Percentiles rank a stretch among this genome's conserved stretches.
phyloP scores from a whole-genome alignment of 92 coral and sea anemone genomes.

The Epizoanthus rinbou region DNA sequence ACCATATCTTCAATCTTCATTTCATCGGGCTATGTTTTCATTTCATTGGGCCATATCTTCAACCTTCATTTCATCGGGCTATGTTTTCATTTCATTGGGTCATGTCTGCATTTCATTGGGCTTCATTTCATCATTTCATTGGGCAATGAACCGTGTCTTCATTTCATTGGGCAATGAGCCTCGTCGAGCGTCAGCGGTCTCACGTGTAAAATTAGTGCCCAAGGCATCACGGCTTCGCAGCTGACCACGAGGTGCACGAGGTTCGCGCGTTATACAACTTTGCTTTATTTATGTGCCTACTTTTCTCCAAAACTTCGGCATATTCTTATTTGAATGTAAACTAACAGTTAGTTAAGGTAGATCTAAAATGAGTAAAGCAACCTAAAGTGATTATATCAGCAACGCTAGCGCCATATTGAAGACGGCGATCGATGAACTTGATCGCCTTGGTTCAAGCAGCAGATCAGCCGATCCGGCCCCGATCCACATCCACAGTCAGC shows the following conservation, averaged over 20 bases:
- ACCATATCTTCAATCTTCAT: neutral
- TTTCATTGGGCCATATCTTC: neutral
- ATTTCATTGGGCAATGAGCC: conserved; percentile 1
- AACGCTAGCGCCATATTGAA: conserved; percentile 5
- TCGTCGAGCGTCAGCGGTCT: conserved; percentile 8
- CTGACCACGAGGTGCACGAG: conserved; percentile 3
- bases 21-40: neutral
- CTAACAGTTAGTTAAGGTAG: too few species aligned
- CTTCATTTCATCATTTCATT: neutral
- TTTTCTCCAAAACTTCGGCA: neutral
- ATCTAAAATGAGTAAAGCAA: neutral
- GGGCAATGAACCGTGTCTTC: neutral
- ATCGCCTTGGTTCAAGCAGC: conserved; percentile 19
- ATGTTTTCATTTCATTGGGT: neutral
- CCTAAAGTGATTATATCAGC: conserved; percentile 7
- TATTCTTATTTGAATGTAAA: neutral
- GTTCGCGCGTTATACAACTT: neutral
- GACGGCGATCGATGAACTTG: conserved; percentile 34
- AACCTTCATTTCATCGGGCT: neutral
- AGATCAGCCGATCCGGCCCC: neutral
- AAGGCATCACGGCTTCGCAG: conserved; percentile 4
- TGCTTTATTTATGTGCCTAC: too few species aligned
- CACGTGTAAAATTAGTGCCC: conserved; percentile 6
- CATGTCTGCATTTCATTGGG: neutral
- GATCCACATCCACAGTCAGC: too few species aligned